Evolutionary conservation across 2,888 invertebrate genomes (phyloP).

Genomic region (Chironomus riparius): DNA sequence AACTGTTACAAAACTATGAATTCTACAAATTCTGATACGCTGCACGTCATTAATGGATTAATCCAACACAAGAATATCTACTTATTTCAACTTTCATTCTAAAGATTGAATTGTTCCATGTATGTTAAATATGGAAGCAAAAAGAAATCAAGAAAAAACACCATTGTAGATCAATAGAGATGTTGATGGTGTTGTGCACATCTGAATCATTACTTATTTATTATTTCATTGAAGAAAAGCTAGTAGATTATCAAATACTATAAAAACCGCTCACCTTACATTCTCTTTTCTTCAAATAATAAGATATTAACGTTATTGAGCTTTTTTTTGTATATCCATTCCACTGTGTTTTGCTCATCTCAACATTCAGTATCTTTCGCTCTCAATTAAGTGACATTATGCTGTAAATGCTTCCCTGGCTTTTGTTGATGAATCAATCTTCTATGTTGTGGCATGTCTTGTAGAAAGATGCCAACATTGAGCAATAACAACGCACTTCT

Average conservation of each 20-base stretch:
- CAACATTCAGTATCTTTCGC: background rate
- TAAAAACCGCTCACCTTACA: background rate
- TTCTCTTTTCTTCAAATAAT: background rate
- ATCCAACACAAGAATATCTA: too few species aligned
- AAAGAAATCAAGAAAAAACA: too few species aligned
- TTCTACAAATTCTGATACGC: too few species aligned
- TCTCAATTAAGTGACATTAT: background rate
- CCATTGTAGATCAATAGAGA: background rate
- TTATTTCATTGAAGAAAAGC: background rate
- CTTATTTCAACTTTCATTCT: too few species aligned
- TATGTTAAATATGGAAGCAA: too few species aligned
- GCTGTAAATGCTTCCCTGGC: background rate
- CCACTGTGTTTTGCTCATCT: background rate
- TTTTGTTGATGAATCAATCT: background rate
- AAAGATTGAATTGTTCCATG: too few species aligned
- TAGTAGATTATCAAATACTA: background rate
- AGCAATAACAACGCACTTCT: background rate
- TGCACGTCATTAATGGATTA: too few species aligned
- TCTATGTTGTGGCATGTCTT: background rate
- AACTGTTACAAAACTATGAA: too few species aligned
- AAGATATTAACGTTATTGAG: background rate
- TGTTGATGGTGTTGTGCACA: background rate
- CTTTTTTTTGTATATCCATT: background rate
- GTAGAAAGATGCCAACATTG: background rate
- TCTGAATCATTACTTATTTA: background rate